Evolutionary conservation across 64 coral and sea anemone species (phyloP).

Genomic region (Trachythela sp.): DNA sequence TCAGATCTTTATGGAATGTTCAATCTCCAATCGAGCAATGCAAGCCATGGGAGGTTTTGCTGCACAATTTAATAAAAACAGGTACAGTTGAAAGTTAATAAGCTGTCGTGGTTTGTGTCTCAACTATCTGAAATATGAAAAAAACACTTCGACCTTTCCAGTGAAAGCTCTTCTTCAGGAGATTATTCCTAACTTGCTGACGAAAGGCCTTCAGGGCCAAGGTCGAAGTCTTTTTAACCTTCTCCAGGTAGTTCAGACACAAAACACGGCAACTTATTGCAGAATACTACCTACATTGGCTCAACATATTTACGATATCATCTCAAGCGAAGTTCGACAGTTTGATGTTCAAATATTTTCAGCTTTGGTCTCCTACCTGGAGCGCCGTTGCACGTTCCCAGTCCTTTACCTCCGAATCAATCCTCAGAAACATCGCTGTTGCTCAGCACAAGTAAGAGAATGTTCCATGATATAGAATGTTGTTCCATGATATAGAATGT

Average conservation of each 20-base stretch:
- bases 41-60: slow-evolving; percentile 83
- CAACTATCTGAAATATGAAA: not conserved
- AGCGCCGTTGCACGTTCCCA: slow-evolving; percentile 58
- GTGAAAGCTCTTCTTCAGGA: too few relatives aligned
- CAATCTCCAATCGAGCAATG: slow-evolving; percentile 84
- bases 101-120: not conserved
- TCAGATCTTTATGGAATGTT: slow-evolving; percentile 94
- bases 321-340: too few relatives aligned
- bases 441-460: slow-evolving; percentile 73
- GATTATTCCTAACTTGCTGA: too few relatives aligned
- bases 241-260: too few relatives aligned
- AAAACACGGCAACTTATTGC: too few relatives aligned
- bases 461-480: too few relatives aligned
- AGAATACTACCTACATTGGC: too few relatives aligned
- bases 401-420: slow-evolving; percentile 67
- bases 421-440: slow-evolving; percentile 79
- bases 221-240: too few relatives aligned
- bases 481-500: too few relatives aligned
- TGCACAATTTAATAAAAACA: slow-evolving; percentile 96
- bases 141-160: not conserved
- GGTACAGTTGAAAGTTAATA: not conserved
- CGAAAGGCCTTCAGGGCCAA: too few relatives aligned
- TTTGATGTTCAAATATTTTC: not conserved
- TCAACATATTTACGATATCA: too few relatives aligned
- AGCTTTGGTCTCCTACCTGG: slow-evolving; percentile 86